Evolutionary conservation across 2,113 vertebrate genomes (phyloP), one percentile per base, ranked within the genome.

Genomic region (Callopanchax toddi): DNA sequence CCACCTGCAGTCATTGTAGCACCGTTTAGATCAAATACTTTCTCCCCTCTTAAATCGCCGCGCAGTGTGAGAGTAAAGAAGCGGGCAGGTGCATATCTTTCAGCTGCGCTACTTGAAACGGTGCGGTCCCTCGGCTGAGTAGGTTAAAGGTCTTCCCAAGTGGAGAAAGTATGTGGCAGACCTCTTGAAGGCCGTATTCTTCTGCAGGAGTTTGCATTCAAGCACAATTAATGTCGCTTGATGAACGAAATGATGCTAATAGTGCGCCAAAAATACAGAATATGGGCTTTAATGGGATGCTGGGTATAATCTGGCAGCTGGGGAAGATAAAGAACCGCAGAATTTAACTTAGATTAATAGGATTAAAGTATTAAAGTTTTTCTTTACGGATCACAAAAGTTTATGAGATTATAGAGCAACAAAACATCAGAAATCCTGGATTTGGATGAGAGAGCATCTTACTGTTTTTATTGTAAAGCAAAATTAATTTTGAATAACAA

Each of bases 231-330:
- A 92, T 93, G 89, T 89, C 81, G 84, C 89, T 93, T 88, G 91
- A 90, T 92, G 89, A 88, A 92, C 89, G 92, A 92, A 92, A 93
- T 93, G 91, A 92, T 89, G 92, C 92, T 92, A 93, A 93, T 93
- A 91, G 91, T 81, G 83, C 80, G 62, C 76, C 67, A 81, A 84
- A 52, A 87, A 84, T 87, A 88, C 83, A 58, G 80, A 86, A 81
- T 67, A 79, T 81, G 51, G 64, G 66, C 39, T 81, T 70, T 66
- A 66, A 68, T 65, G 54, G 71, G 76, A 86, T 65, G 71, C 58
- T 13, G 63, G 76, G 36, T 48, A 80, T 59, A 83, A 78, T 79
- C 72, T 67, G 52, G 55, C 59, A 65, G 17, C 52, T 60, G 46
- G 12, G 43, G 17, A 18, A 80, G 67, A 69, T 13, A 11, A 32